phyloP scores from a whole-genome alignment of 2,113 vertebrate species.

The Trochalopteron elliotii region DNA sequence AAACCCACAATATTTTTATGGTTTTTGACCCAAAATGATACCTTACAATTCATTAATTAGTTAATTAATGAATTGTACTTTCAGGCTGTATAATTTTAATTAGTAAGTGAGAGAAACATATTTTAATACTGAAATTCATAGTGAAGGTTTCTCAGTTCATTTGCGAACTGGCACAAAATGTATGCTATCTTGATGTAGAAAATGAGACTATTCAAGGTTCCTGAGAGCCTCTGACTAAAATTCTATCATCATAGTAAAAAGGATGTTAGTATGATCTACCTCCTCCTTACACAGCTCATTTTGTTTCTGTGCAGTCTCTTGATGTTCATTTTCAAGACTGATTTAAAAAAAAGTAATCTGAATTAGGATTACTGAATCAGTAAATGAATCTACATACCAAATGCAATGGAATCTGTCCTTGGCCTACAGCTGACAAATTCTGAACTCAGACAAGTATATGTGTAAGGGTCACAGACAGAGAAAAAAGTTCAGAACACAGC shows the following conservation, averaged over 20 bases:
- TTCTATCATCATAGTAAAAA: neutral
- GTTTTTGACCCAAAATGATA: neutral
- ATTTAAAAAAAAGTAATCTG: neutral
- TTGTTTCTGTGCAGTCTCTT: neutral
- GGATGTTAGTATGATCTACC: neutral
- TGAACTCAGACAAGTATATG: neutral
- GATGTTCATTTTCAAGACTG: neutral
- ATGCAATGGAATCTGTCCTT: neutral
- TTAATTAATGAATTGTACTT: neutral
- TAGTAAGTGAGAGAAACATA: neutral
- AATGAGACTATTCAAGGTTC: neutral
- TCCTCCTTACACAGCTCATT: neutral
- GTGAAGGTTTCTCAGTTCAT: neutral
- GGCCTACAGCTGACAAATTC: neutral
- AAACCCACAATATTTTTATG: neutral
- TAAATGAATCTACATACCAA: neutral
- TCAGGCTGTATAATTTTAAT: neutral
- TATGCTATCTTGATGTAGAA: neutral
- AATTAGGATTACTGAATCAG: neutral
- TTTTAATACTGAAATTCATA: neutral
- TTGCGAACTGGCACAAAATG: neutral
- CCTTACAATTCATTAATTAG: neutral
- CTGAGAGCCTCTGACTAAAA: neutral
- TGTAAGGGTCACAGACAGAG: neutral
- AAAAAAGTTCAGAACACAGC: neutral